Base-by-base conservation (phyloP, 2,888 invertebrate species). In the Caenorhabditis japonica region DNA sequence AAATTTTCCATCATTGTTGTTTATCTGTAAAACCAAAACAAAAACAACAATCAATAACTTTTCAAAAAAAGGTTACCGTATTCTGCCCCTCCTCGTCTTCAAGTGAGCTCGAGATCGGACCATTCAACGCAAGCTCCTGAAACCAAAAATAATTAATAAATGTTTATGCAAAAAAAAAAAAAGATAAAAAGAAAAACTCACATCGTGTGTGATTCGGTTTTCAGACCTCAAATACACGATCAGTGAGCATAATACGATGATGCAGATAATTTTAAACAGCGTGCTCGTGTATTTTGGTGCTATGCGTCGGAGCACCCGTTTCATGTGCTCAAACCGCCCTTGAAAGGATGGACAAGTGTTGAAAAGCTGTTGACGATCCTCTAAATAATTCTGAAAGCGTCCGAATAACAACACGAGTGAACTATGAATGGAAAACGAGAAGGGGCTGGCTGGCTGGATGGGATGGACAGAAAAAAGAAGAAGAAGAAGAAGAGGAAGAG, bases 401-500 rank as follows among this genome's bases (percentile, higher is more conserved):
- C 51, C 43, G 47, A 66, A 66, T 66, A 66, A 66, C 66, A 56
- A 66, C 66, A 58, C 66, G 56, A 66, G 34, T 66, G 39, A 56
- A 56, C 66, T 66, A 66, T 66, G 66, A 66, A 66, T 66, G 56
- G 51, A 66, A 56, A 66, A 66, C 66, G 56, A 66, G 51, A 36
- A 23, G 33, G 30, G 30, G 30, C 30, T 10, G 30, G 5, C 30
- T 5, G 30, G 17, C 30, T 43, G 15, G 41, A n/a, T n/a, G n/a
- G n/a, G n/a, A n/a, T n/a, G n/a, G n/a, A n/a, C n/a, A n/a, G n/a
- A n/a, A n/a, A n/a, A n/a, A n/a, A n/a, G n/a, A n/a, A n/a, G n/a
- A 56, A 55, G 51, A 64, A 51, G 49, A 56, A 56, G 56, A 56
- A 51, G 38, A 66, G 66, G 56, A 66, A 51, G 44, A 56, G 56